These are phyloP conservation scores for Lasioglossum pauxillum DNA, from an alignment of 2,888 invertebrate species.

Conservation along the genomic window DNA sequence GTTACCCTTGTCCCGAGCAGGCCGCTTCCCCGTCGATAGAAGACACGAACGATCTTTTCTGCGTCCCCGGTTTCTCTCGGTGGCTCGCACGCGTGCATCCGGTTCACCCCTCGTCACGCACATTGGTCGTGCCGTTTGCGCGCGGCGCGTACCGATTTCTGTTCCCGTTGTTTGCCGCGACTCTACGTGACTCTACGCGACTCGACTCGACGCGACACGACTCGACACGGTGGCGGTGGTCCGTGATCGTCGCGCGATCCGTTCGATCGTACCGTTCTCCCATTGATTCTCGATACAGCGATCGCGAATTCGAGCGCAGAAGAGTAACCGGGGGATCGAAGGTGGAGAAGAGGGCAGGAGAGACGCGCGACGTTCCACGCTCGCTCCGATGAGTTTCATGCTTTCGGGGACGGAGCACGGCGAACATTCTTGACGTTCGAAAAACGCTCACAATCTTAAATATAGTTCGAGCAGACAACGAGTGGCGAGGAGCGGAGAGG, in stretches of 20 bases:
- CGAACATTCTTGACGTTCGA: slow-evolving; percentile 15
- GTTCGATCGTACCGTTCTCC: background rate
- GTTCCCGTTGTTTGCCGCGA: background rate
- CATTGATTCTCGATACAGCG: background rate
- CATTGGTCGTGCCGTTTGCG: background rate
- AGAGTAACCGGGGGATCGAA: background rate
- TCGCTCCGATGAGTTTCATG: background rate
- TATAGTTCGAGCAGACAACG: background rate
- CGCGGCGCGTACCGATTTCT: background rate
- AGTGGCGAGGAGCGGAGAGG: background rate
- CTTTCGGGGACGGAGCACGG: background rate
- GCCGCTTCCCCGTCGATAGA: background rate
- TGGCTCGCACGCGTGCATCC: slow-evolving; percentile 4
- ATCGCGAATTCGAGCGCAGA: slow-evolving; percentile 10
- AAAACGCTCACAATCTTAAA: background rate
- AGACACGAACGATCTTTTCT: slow-evolving; percentile 23
- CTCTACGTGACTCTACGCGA: background rate
- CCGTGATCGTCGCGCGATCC: background rate
- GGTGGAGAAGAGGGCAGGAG: background rate
- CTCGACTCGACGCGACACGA: background rate
- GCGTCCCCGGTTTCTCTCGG: background rate
- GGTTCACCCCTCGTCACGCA: background rate
- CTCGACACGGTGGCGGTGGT: background rate
- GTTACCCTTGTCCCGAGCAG: background rate
- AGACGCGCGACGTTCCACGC: background rate